Evolutionary conservation across 2,797 vertebrate species (phyloP).

Genomic region (Ctenopoma multispine): DNA sequence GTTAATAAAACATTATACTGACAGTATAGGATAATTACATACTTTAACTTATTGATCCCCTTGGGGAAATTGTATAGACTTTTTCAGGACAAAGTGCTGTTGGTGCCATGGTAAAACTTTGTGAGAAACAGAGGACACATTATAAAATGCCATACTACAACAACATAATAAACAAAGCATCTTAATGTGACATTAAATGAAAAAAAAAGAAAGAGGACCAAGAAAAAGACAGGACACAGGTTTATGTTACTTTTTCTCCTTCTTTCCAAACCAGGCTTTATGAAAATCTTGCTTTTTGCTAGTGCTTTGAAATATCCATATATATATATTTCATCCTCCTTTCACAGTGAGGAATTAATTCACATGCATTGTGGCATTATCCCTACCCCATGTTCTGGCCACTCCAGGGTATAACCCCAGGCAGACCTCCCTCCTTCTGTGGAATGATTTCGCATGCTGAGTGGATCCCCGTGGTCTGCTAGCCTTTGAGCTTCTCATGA

Average conservation of each 20-base stretch:
- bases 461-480: slow-evolving; percentile 46
- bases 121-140: background rate
- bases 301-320: slow-evolving; percentile 49
- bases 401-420: slow-evolving; percentile 54
- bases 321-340: slow-evolving; percentile 22
- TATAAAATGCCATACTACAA: slow-evolving; percentile 6
- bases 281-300: slow-evolving; percentile 53
- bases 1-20: background rate
- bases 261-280: slow-evolving; percentile 24
- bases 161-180: slow-evolving; percentile 36
- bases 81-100: background rate
- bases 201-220: slow-evolving; percentile 11
- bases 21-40: background rate
- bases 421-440: slow-evolving; percentile 33
- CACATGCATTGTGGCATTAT: slow-evolving; percentile 59
- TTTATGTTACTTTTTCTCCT: slow-evolving; percentile 44
- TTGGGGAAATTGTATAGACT: too few relatives aligned
- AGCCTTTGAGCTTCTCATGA: slow-evolving; percentile 59
- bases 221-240: slow-evolving; percentile 36
- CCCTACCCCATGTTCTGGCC: slow-evolving; percentile 32
- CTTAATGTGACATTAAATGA: background rate
- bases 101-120: background rate
- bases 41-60: too few relatives aligned
- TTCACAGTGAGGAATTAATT: slow-evolving; percentile 49
- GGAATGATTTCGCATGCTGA: slow-evolving; percentile 58